A percentile compares a stretch with the other conserved stretches of the same genome.
phyloP scores from a whole-genome alignment of 2,797 vertebrate genomes.

The Poliocrania exsul region DNA sequence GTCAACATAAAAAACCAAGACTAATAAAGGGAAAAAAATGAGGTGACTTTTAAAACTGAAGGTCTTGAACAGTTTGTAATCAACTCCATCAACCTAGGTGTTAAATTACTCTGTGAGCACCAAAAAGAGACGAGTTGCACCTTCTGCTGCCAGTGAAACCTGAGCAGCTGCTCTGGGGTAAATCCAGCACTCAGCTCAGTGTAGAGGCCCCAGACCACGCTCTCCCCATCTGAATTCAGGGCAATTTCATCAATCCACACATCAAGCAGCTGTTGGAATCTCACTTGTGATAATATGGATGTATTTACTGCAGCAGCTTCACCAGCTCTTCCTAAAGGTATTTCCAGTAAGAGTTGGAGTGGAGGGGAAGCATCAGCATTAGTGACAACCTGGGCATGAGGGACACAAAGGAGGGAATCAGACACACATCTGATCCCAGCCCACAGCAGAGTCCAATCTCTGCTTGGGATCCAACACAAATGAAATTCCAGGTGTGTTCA shows the following conservation, averaged over 20 bases:
- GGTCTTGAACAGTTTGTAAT: neutral
- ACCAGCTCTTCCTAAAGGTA: neutral
- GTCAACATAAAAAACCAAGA: neutral
- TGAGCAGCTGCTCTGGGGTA: neutral
- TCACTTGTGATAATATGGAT: neutral
- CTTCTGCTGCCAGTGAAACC: neutral
- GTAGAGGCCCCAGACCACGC: neutral
- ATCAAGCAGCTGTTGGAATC: neutral
- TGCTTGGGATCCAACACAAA: neutral
- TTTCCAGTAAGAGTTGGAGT: neutral
- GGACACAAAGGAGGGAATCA: neutral
- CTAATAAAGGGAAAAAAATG: neutral
- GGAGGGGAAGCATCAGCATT: neutral
- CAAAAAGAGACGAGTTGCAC: neutral
- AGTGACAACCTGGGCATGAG: neutral
- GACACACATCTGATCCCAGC: neutral
- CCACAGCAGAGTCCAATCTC: neutral
- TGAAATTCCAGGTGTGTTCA: neutral
- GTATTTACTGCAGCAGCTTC: neutral
- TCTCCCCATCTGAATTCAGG: neutral
- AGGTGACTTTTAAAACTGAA: neutral
- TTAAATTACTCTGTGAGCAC: neutral
- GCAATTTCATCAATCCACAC: neutral
- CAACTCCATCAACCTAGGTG: neutral
- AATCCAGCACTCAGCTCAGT: neutral